Base-by-base conservation (phyloP, 2,113 vertebrate genomes). In the Candoia aspera region DNA sequence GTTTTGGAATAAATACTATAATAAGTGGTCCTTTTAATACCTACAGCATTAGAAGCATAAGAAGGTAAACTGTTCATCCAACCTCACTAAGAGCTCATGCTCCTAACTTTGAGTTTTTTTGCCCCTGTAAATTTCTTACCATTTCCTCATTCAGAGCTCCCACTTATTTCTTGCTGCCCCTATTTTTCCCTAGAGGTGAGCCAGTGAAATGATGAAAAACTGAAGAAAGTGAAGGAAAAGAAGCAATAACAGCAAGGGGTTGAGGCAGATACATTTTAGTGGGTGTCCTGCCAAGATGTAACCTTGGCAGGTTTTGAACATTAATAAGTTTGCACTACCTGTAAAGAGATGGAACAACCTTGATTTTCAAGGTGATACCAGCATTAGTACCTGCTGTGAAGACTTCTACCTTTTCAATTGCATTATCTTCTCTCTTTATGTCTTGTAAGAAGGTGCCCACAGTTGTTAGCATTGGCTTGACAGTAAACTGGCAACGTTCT, bases 401-500 rank as follows among this genome's bases (percentile, higher is more conserved):
- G 93, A 98, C 24, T 19, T 97, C 96, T 0, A 96, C 97, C 0
- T 24, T 95, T 29, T 94, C 94, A 86, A 98, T 96, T 57, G 98
- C 99, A 58, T 97, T 97, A 87, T 99, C 99, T 94, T 99, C 99
- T 86, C 88, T 97, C 92, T 97, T 97, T 84, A 99, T 92, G 57
- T 99, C 98, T 87, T 93, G 64, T 37, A 99, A 97, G 92, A 99
- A 98, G 8, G 98, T 97, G 4, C 97, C 98, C 1, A 99, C 98
- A 0, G 95, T 99, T 92, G 98, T 98, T 86, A 98, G 87, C 97
- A 98, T 90, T 0, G 99, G 99, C 90, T 98, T 97, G 54, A 99
- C 94, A 33, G 98, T 98, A 94, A 99, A 99, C 59, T 93, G 97
- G 92, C 99, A 99, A 37, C 97, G 98, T 95, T 99, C 99, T 0